These are phyloP conservation scores for Drosophila gunungcola DNA, from an alignment of 1,140 invertebrate genomes.

Conservation along the genomic window DNA sequence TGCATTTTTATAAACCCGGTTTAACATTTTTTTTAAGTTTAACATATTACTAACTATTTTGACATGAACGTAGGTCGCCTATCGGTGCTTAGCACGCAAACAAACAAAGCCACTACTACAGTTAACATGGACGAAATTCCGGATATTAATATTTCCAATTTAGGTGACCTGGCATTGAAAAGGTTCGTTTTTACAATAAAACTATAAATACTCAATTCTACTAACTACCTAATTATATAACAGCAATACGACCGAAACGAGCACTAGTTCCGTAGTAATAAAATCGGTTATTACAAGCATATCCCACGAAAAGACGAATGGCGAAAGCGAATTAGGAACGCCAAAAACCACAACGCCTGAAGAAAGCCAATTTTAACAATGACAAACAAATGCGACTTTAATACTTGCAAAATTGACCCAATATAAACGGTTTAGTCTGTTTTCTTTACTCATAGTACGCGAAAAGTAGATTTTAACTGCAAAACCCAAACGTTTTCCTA, in stretches of 20 bases:
- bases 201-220: neutral
- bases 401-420: slow-evolving; percentile 1
- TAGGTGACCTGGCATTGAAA: slow-evolving; percentile 72
- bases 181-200: slow-evolving; percentile 40
- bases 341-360: slow-evolving; percentile 72
- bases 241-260: slow-evolving; percentile 80
- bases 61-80: slow-evolving; percentile 69
- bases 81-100: slow-evolving; percentile 83
- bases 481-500: neutral
- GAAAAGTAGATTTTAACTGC: neutral
- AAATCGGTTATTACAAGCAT: slow-evolving; percentile 84
- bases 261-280: slow-evolving; percentile 81
- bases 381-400: neutral
- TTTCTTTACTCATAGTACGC: neutral
- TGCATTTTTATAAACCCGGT: slow-evolving; percentile 19
- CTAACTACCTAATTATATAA: slow-evolving; percentile 6
- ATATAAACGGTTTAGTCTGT: neutral
- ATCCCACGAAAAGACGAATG: slow-evolving; percentile 81
- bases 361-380: slow-evolving; percentile 78
- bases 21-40: neutral
- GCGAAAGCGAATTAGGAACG: slow-evolving; percentile 71
- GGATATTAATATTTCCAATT: slow-evolving; percentile 75
- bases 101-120: slow-evolving; percentile 76
- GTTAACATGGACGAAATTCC: slow-evolving; percentile 79
- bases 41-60: neutral